Evolutionary conservation across 2,113 vertebrate species (phyloP).

Genomic region (Cephalopterus ornatus): DNA sequence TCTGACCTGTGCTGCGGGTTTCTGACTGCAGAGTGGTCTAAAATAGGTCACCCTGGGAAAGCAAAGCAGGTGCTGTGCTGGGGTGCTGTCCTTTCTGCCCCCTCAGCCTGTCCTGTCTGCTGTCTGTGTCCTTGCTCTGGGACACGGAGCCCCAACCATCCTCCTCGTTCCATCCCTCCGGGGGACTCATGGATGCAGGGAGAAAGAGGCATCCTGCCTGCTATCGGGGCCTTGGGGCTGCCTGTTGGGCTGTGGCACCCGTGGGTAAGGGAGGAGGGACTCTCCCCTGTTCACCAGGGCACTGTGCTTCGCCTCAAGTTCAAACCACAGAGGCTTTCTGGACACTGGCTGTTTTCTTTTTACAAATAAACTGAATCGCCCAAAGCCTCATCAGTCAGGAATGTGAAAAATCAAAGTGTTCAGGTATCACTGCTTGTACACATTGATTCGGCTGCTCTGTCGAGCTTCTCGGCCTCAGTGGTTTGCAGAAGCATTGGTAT

Average conservation of each 20-base stretch:
- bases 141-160: accelerated
- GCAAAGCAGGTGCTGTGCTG: background rate
- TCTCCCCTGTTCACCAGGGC: accelerated
- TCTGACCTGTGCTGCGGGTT: background rate
- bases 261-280: background rate
- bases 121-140: background rate
- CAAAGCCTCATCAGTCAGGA: background rate
- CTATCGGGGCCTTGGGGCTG: background rate
- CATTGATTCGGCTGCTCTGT: background rate
- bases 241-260: background rate
- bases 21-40: background rate
- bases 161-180: background rate
- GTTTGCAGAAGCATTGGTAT: background rate
- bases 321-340: background rate
- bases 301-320: background rate
- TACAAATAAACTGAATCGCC: background rate
- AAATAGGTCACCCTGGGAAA: background rate
- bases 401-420: conserved; percentile 6
- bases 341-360: background rate
- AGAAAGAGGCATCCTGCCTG: background rate
- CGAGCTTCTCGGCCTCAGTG: accelerated
- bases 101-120: background rate
- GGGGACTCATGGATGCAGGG: background rate
- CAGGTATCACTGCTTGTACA: background rate
- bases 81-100: background rate